phyloP scores from a whole-genome alignment of 1,140 invertebrate genomes.

The Lepidurus arcticus region DNA sequence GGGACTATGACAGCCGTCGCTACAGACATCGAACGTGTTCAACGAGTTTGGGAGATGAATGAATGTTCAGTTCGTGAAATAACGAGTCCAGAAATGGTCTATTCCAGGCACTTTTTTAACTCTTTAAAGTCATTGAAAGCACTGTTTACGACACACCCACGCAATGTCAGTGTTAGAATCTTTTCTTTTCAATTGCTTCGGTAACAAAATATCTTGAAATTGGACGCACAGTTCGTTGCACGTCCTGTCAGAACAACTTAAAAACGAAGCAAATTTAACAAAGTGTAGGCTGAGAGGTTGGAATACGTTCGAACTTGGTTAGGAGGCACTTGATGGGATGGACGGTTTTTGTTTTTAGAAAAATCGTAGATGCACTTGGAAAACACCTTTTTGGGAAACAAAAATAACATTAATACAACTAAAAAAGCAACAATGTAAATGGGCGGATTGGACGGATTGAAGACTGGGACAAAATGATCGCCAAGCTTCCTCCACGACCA shows the following conservation, averaged over 20 bases:
- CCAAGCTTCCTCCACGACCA: conserved; percentile 2
- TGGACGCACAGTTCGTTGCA: too few species aligned
- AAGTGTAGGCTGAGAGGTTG: too few species aligned
- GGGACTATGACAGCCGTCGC: conserved; percentile 20
- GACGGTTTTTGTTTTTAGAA: too few species aligned
- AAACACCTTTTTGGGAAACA: neutral
- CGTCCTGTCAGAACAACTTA: too few species aligned
- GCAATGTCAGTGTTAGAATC: too few species aligned
- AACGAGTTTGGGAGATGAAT: neutral
- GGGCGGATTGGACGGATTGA: neutral
- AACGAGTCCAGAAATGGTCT: neutral
- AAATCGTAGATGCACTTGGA: neutral
- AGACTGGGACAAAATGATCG: neutral
- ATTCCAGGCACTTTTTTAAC: neutral
- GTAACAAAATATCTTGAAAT: too few species aligned
- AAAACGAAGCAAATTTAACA: too few species aligned
- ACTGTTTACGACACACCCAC: too few species aligned
- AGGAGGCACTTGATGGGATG: too few species aligned
- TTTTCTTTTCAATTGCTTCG: too few species aligned
- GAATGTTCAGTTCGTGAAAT: neutral
- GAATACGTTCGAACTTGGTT: too few species aligned
- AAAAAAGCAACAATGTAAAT: neutral
- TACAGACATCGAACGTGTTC: conserved; percentile 2
- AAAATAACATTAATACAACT: neutral
- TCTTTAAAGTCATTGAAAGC: too few species aligned